Evolutionary conservation across 2,888 invertebrate species (phyloP).

Genomic region (Heliconius charithonia): DNA sequence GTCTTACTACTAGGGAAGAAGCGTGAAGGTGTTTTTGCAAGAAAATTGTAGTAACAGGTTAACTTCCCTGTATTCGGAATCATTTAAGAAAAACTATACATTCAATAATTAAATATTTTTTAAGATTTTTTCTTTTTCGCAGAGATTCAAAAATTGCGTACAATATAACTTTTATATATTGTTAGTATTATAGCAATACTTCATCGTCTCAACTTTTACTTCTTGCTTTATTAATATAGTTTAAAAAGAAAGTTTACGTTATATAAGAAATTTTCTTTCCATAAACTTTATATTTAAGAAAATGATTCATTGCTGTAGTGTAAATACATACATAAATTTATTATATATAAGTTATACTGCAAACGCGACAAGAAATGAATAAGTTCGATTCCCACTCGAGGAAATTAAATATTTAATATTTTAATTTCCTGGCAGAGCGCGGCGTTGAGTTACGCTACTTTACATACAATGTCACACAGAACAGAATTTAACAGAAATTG

Average conservation of each 20-base stretch:
- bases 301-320: conserved; percentile 1
- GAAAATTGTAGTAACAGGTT: too few species aligned
- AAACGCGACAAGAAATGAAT: neutral
- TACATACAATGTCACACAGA: neutral
- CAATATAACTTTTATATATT: conserved; percentile 8
- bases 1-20: too few species aligned
- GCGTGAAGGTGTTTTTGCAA: too few species aligned
- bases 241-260: conserved; percentile 18
- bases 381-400: neutral
- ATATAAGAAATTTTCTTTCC: conserved; percentile 13
- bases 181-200: conserved; percentile 15
- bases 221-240: conserved; percentile 19
- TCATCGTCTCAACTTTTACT: conserved; percentile 15
- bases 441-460: neutral
- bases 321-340: neutral
- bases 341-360: too few species aligned
- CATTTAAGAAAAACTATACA: neutral
- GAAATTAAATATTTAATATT: too few species aligned
- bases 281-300: neutral
- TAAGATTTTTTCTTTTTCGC: neutral
- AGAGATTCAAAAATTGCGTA: neutral
- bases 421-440: too few species aligned
- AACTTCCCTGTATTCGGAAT: too few species aligned
- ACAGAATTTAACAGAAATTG: too few species aligned
- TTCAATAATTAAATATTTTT: neutral